phyloP scores from a whole-genome alignment of 1,140 invertebrate species.

The Muscidifurax raptorellus region DNA sequence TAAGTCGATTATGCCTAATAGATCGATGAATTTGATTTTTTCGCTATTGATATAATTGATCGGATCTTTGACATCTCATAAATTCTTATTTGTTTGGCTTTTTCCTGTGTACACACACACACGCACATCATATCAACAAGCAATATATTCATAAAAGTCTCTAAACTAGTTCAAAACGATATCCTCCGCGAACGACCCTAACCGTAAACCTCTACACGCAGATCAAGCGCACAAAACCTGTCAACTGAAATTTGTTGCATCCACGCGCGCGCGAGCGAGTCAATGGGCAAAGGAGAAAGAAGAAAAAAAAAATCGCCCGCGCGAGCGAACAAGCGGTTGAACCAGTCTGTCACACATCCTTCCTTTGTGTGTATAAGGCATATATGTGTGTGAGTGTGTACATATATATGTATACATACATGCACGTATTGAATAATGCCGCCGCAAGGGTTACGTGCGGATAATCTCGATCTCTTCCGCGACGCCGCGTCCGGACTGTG shows the following conservation, averaged over 20 bases:
- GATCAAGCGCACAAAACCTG: background rate
- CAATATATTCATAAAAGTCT: background rate
- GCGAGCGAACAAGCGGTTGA: constrained; percentile 54
- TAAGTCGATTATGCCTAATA: too few species aligned
- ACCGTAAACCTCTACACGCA: background rate
- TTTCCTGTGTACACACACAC: background rate
- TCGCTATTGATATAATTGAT: too few species aligned
- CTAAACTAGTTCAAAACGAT: background rate
- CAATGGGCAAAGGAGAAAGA: background rate
- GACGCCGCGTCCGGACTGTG: background rate
- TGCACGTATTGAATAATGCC: constrained; percentile 56
- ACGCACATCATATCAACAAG: background rate
- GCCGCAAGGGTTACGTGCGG: constrained; percentile 53
- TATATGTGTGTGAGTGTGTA: background rate
- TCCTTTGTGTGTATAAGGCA: background rate
- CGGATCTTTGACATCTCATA: too few species aligned
- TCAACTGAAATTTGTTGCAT: background rate
- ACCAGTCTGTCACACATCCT: constrained; percentile 52
- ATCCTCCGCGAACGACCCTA: background rate
- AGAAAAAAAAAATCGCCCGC: constrained; percentile 14
- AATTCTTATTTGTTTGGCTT: background rate
- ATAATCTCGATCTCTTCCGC: constrained; percentile 48
- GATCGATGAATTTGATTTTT: too few species aligned
- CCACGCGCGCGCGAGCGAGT: background rate
- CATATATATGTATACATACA: constrained; percentile 3